phyloP scores from a whole-genome alignment of 2,113 vertebrate species.

The Ascaphus truei region DNA sequence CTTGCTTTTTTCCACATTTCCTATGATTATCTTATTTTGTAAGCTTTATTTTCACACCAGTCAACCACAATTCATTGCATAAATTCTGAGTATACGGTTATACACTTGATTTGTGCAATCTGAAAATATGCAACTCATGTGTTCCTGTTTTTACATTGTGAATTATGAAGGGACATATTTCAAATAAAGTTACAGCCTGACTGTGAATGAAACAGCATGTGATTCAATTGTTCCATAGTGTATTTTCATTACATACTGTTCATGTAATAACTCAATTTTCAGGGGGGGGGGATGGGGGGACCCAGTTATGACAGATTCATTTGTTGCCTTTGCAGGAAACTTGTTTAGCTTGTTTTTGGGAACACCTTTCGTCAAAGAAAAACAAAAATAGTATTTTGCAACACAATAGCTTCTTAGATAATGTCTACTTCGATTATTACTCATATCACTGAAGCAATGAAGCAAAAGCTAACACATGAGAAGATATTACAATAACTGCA shows the following conservation, averaged over 20 bases:
- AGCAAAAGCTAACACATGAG: neutral
- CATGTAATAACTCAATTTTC: too few relatives aligned
- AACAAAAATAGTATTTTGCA: neutral
- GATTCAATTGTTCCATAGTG: too few relatives aligned
- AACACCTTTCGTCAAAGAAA: neutral
- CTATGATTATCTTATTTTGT: conserved; percentile 21
- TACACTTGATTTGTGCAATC: neutral
- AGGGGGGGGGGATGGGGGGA: too few relatives aligned
- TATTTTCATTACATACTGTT: too few relatives aligned
- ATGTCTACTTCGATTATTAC: conserved; percentile 5
- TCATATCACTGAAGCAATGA: neutral
- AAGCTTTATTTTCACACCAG: neutral
- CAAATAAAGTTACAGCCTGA: too few relatives aligned
- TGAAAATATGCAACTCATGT: too few relatives aligned
- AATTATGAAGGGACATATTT: too few relatives aligned
- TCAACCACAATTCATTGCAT: neutral
- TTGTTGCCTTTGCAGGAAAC: conserved; percentile 12
- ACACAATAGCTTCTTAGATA: neutral
- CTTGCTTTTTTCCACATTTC: neutral
- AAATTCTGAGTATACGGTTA: neutral
- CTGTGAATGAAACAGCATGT: too few relatives aligned
- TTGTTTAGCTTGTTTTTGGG: conserved; percentile 14
- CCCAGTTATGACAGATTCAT: too few relatives aligned
- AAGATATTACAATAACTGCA: too few relatives aligned
- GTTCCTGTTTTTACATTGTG: neutral